Percentiles rank a stretch among this genome's conserved stretches.
These are phyloP conservation scores for Mantis religiosa DNA, from an alignment of 2,888 invertebrate species.

Conservation along the genomic window DNA sequence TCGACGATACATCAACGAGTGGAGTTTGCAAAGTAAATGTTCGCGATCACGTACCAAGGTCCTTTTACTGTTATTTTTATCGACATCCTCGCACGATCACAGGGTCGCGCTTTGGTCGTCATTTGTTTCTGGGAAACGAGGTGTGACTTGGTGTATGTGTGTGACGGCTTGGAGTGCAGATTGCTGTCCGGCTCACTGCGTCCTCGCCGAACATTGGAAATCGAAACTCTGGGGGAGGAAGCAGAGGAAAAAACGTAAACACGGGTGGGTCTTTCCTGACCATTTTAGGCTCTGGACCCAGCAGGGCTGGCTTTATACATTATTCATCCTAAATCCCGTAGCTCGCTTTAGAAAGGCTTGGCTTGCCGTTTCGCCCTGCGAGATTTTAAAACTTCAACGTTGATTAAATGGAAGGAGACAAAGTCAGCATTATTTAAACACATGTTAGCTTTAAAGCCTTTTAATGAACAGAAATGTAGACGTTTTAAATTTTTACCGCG, in stretches of 20 bases:
- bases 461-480: too few relatives aligned
- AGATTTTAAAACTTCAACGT: background rate
- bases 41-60: background rate
- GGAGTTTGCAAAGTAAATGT: background rate
- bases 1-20: background rate
- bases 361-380: background rate
- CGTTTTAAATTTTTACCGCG: too few relatives aligned
- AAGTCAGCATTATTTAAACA: background rate
- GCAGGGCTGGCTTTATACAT: background rate
- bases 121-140: constrained; percentile 28
- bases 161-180: constrained; percentile 7
- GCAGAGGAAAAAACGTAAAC: background rate
- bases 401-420: background rate
- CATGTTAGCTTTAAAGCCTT: too few relatives aligned
- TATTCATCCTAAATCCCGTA: background rate
- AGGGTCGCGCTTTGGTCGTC: constrained; percentile 17
- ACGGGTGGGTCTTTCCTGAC: background rate
- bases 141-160: constrained; percentile 12
- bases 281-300: background rate
- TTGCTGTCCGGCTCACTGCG: background rate
- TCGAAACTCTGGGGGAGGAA: background rate
- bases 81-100: background rate
- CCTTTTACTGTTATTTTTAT: background rate
- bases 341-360: background rate
- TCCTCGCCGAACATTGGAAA: background rate